Evolutionary conservation across 2,797 vertebrate genomes (phyloP).

Genomic region (Leontopithecus rosalia): DNA sequence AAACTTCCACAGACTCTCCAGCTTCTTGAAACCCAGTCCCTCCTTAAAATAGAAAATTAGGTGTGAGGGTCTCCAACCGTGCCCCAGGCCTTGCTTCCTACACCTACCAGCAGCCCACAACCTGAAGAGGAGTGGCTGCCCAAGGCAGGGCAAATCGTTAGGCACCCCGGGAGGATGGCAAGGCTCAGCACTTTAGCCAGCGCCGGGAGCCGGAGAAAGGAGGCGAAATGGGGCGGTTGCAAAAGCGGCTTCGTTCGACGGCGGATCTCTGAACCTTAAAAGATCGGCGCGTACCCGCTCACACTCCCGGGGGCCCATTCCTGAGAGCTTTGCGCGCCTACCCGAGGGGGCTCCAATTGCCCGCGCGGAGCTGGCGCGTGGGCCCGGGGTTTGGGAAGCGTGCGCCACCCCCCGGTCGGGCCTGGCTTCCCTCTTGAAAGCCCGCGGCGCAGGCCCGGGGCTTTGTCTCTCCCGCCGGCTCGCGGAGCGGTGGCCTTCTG

Average conservation of each 20-base stretch:
- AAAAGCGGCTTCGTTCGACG: neutral
- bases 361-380: neutral
- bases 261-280: neutral
- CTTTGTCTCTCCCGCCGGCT: neutral
- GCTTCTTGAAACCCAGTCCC: neutral
- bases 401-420: neutral
- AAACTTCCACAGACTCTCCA: neutral
- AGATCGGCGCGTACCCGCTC: neutral
- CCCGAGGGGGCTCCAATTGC: neutral
- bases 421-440: neutral
- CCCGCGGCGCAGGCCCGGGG: neutral
- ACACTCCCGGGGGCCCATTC: neutral
- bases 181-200: no score
- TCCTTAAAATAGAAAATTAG: neutral
- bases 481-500: neutral
- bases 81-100: neutral
- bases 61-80: neutral
- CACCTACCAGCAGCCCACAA: neutral
- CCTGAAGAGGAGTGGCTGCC: neutral
- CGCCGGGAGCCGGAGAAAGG: neutral
- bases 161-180: fast-evolving
- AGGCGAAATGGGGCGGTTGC: neutral
- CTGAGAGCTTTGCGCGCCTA: neutral
- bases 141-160: neutral
- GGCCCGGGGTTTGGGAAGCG: neutral